These are phyloP conservation scores for Syrphus vitripennis DNA, from an alignment of 2,888 invertebrate genomes.

Conservation along the genomic window DNA sequence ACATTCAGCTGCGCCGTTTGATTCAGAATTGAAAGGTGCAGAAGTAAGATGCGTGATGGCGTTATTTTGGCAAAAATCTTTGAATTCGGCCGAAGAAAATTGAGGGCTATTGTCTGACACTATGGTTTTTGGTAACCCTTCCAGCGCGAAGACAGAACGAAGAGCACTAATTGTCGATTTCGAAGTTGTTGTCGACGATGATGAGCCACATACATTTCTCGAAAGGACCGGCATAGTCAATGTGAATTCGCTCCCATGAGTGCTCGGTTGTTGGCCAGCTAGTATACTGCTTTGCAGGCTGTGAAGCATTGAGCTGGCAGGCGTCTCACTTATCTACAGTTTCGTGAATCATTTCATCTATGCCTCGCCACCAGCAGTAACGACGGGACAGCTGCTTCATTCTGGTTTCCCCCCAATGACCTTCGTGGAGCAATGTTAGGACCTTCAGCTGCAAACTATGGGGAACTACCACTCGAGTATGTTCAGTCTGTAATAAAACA, in stretches of 20 bases:
- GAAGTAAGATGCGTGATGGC: not conserved
- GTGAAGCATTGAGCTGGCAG: not conserved
- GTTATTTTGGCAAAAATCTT: not conserved
- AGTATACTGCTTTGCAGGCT: not conserved
- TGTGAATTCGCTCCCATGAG: not conserved
- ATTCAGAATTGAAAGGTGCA: not conserved
- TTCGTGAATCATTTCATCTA: not conserved
- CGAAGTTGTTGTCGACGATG: not conserved
- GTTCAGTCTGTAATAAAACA: not conserved
- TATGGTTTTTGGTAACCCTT: not conserved
- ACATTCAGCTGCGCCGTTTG: not conserved
- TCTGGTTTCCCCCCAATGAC: not conserved
- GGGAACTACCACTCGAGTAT: not conserved
- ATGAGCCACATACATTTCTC: not conserved
- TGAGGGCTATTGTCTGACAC: too few relatives aligned
- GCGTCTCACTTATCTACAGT: not conserved
- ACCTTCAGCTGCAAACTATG: not conserved
- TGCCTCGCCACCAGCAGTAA: not conserved
- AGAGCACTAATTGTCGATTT: not conserved
- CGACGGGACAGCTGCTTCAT: constrained; percentile 5
- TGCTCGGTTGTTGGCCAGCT: not conserved
- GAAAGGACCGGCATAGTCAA: not conserved
- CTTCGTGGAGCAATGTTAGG: not conserved
- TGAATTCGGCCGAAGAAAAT: too few relatives aligned
- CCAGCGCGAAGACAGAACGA: not conserved